Percentiles rank a stretch among this genome's conserved stretches.
Conservation (phyloP, 2,888 invertebrate species). For the Agonopterix arenella region DNA sequence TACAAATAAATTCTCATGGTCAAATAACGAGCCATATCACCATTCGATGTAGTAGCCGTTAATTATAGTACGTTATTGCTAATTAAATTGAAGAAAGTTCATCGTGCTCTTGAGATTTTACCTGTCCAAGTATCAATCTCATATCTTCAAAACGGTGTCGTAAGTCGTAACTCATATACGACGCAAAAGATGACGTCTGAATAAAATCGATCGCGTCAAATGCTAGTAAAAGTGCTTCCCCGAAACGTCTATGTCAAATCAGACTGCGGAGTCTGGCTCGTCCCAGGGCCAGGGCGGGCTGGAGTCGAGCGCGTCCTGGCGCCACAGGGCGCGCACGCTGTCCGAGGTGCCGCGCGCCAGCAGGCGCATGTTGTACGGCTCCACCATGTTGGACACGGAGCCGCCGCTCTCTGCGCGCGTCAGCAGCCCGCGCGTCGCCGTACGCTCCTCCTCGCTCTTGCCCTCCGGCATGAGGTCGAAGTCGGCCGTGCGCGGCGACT, state of each 20-base stretch:
- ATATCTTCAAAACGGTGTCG: too few species aligned
- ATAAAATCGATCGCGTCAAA: not conserved
- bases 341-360: constrained; percentile 51
- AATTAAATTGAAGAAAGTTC: not conserved
- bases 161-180: too few species aligned
- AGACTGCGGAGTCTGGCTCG: constrained; percentile 68
- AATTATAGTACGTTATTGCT: not conserved
- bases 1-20: not conserved
- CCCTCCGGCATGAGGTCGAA: constrained; percentile 18
- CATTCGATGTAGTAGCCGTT: not conserved
- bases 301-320: constrained; percentile 67
- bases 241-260: constrained; percentile 19
- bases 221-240: not conserved
- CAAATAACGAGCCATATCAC: not conserved
- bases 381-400: constrained; percentile 54
- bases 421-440: constrained; percentile 18
- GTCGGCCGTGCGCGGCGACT: constrained; percentile 44
- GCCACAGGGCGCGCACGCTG: constrained; percentile 56
- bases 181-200: too few species aligned
- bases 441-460: constrained; percentile 15
- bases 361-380: constrained; percentile 66
- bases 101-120: too few species aligned
- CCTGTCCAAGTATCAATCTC: too few species aligned
- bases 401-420: constrained; percentile 38
- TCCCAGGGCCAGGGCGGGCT: constrained; percentile 71